Evolutionary conservation across 1,140 invertebrate genomes (phyloP).

Genomic region (Venustaconcha ellipsiformis): DNA sequence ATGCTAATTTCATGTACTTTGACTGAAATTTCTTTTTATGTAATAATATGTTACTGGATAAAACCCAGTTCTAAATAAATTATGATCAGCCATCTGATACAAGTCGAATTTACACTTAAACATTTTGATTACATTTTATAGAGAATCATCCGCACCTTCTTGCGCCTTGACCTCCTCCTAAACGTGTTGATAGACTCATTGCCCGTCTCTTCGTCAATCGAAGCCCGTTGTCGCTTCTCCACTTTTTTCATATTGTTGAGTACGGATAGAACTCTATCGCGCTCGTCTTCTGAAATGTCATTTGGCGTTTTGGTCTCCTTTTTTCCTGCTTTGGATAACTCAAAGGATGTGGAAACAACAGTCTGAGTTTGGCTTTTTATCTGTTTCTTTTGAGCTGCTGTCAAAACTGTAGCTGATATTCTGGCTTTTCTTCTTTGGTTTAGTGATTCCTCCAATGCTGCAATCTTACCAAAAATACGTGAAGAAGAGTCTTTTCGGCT

Average conservation of each 20-base stretch:
- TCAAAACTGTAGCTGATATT: slow-evolving; percentile 22
- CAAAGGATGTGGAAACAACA: background rate
- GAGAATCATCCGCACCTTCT: slow-evolving; percentile 10
- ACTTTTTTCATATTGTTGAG: background rate
- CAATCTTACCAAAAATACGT: slow-evolving; percentile 21
- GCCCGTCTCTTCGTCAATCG: slow-evolving; percentile 2
- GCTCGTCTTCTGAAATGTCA: slow-evolving; percentile 13
- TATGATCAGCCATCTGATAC: background rate
- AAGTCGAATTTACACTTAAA: background rate
- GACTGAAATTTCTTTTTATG: too few species aligned
- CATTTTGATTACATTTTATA: background rate
- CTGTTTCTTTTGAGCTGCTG: background rate
- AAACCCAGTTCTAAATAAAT: too few species aligned
- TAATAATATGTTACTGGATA: too few species aligned
- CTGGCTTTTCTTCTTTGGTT: slow-evolving; percentile 1
- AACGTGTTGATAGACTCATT: slow-evolving; percentile 10
- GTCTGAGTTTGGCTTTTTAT: background rate
- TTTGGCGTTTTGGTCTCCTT: slow-evolving; percentile 4
- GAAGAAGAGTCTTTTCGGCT: slow-evolving; percentile 11
- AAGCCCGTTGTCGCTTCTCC: background rate
- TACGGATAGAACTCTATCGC: background rate
- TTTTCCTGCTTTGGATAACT: slow-evolving; percentile 15
- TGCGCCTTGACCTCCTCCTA: slow-evolving; percentile 1
- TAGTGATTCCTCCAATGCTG: slow-evolving; percentile 34
- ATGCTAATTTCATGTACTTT: too few species aligned